phyloP scores from a whole-genome alignment of 2,113 vertebrate genomes.

The Cyanistes caeruleus region DNA sequence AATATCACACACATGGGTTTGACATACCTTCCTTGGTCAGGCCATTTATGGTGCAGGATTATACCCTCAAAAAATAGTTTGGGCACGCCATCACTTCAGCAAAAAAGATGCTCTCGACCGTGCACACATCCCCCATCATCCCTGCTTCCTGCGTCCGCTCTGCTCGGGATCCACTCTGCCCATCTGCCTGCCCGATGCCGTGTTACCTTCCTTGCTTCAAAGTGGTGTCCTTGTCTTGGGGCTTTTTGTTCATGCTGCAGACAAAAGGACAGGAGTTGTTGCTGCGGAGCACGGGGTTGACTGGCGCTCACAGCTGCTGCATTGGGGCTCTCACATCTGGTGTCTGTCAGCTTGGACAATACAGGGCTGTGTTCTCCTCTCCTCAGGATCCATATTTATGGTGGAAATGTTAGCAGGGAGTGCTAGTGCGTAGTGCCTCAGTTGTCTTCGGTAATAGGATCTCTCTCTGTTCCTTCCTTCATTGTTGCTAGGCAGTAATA shows the following conservation, averaged over 20 bases:
- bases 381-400: constrained; percentile 79
- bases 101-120: constrained; percentile 75
- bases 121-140: constrained; percentile 75
- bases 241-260: constrained; percentile 49
- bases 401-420: constrained; percentile 49
- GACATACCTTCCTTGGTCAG: constrained; percentile 83
- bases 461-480: constrained; percentile 63
- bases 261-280: constrained; percentile 61
- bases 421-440: constrained; percentile 46
- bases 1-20: constrained; percentile 59
- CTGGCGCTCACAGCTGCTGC: constrained; percentile 32
- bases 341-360: constrained; percentile 73
- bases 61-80: constrained; percentile 77
- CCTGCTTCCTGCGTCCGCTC: constrained; percentile 68
- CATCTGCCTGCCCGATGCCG: constrained; percentile 73
- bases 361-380: constrained; percentile 73
- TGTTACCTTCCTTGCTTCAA: constrained; percentile 61
- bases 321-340: constrained; percentile 70
- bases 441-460: constrained; percentile 57
- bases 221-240: constrained; percentile 38
- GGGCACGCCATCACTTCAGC: constrained; percentile 80
- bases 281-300: not conserved
- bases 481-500: constrained; percentile 80
- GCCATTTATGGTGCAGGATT: constrained; percentile 74
- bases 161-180: constrained; percentile 72